Base-by-base conservation (phyloP, 64 coral and sea anemone species). In the Hydrozoanthus tunicans region DNA sequence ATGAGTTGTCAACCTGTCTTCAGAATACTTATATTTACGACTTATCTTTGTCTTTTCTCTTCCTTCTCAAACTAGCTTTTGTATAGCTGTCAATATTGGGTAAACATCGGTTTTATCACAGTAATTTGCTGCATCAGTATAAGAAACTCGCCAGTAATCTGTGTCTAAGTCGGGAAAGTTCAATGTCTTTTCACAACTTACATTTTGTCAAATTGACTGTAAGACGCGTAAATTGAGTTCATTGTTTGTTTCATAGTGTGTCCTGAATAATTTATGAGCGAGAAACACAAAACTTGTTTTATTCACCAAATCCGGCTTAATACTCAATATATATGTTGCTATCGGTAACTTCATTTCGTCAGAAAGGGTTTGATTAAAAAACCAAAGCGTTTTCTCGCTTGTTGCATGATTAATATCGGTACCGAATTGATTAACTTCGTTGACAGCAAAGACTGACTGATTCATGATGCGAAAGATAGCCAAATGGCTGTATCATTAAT, bases 401-500 rank as follows among this genome's bases (percentile, higher is more conserved):
- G 27, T 20, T 74, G 72, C 70, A 73, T 75, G 24, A 88, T 74
- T 88, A 25, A 74, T 59, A 73, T 15, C 5, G 6, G 5, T 9
- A 76, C 32, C 43, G 5, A 74, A 74, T 58, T 17, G 68, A 73
- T 74, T 88, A 74, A 74, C 58, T 88, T 58, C 56, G 56, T 17
- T 66, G 9, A 27, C 27, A 90, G 62, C 73, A 78, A 12, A 51
- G 73, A 79, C 60, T 32, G 68, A 71, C 6, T 67, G 82, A 70
- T 85, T 58, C 79, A 59, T 23, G 14, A 59, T 23, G 14, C 27
- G 62, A 53, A 13, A 70, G 32, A 43, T 43, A 43, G 32, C 32
- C 32, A 86, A 89, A 89, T 73, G 53, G 66, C 85, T 62, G n/a
- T 32, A 75, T 58, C 71, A 78, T 58, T 90, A 79, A 63, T 60